Percentiles rank a stretch among this genome's conserved stretches.
phyloP scores from a whole-genome alignment of 2,888 invertebrate genomes.

The Choristoneura rosaceana region DNA sequence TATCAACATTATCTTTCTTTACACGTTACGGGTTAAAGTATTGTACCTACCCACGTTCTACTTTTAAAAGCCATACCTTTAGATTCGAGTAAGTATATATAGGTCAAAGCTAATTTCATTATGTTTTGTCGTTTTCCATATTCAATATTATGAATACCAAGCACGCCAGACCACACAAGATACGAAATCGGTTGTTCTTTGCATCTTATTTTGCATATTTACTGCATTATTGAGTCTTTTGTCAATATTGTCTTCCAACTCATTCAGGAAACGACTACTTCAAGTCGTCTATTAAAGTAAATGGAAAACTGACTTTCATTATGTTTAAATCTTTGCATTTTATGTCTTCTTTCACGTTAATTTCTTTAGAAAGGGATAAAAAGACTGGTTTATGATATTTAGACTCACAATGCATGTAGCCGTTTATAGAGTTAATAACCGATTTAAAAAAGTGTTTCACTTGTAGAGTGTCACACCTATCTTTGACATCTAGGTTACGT shows the following conservation, averaged over 20 bases:
- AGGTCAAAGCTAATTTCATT: no score
- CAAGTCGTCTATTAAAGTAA: slow-evolving; percentile 60
- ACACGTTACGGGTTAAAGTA: background rate
- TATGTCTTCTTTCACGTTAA: slow-evolving; percentile 7
- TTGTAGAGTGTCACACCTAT: no score
- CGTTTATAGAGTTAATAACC: no score
- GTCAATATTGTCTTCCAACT: slow-evolving; percentile 78
- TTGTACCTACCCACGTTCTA: no score
- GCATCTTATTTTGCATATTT: slow-evolving; percentile 78
- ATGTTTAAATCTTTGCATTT: slow-evolving; percentile 15
- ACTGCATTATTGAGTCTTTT: slow-evolving; percentile 78
- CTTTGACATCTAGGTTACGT: no score
- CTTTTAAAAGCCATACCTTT: no score
- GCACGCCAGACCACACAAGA: slow-evolving; percentile 68
- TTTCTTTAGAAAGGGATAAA: background rate
- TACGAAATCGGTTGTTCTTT: slow-evolving; percentile 61
- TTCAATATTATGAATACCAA: slow-evolving; percentile 54
- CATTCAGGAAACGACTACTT: slow-evolving; percentile 67
- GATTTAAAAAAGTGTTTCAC: no score
- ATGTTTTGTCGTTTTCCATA: slow-evolving; percentile 47
- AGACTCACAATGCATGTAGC: background rate
- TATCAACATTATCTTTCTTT: background rate
- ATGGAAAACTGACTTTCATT: slow-evolving; percentile 32
- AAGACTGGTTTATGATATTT: slow-evolving; percentile 20
- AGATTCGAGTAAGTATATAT: no score